A percentile compares a stretch with the other conserved stretches of the same genome.
Evolutionary conservation across 2,113 vertebrate species (phyloP).

Genomic region (Dryoscopus gambensis): DNA sequence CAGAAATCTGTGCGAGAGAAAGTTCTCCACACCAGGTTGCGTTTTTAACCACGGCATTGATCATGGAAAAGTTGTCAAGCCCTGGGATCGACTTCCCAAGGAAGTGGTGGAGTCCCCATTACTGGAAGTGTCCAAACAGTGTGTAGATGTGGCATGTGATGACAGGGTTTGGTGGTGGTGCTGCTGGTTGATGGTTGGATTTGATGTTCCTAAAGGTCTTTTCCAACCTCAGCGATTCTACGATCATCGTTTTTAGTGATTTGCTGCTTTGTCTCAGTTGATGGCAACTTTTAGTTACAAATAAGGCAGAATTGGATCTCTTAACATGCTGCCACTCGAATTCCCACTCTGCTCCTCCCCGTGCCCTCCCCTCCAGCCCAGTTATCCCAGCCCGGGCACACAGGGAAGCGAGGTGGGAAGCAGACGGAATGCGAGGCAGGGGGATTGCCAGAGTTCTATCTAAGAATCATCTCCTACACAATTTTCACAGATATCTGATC

Average conservation of each 20-base stretch:
- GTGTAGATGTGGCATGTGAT: neutral
- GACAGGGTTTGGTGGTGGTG: neutral
- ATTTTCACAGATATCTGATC: neutral
- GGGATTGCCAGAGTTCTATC: neutral
- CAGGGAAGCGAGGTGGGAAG: fast-evolving
- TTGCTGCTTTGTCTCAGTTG: neutral
- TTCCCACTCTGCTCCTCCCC: neutral
- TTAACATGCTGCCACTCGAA: neutral
- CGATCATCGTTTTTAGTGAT: neutral
- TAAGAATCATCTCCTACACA: neutral
- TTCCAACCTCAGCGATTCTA: fast-evolving
- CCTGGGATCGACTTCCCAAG: neutral
- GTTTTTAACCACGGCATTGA: fast-evolving
- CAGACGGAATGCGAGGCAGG: fast-evolving
- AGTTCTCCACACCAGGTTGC: fast-evolving
- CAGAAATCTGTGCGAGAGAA: fast-evolving
- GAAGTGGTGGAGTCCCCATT: neutral
- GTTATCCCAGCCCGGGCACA: neutral
- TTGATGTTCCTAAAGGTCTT: neutral
- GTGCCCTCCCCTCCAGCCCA: neutral
- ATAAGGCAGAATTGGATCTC: neutral
- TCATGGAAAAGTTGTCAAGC: neutral
- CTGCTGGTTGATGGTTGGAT: neutral
- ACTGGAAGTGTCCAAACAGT: neutral
- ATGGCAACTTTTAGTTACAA: neutral